Evolutionary conservation across 2,888 invertebrate species (phyloP).

Genomic region (Nematopogon swammerdamellus): DNA sequence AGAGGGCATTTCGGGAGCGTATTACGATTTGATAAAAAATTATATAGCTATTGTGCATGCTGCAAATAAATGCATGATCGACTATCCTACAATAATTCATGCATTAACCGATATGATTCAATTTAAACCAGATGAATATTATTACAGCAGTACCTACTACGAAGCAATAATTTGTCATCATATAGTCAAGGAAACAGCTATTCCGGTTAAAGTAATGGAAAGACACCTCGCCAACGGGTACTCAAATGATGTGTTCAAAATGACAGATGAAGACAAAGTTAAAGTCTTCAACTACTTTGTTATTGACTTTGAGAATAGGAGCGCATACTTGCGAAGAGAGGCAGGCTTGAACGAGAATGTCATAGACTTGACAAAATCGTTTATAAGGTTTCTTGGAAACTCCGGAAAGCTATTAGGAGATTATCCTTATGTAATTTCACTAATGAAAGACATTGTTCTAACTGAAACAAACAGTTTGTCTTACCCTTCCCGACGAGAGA

Average conservation of each 20-base stretch:
- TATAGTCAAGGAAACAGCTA: neutral
- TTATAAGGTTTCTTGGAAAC: neutral
- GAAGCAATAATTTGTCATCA: neutral
- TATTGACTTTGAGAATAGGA: neutral
- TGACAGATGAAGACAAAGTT: neutral
- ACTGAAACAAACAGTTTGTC: neutral
- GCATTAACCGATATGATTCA: neutral
- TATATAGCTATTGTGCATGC: neutral
- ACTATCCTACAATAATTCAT: neutral
- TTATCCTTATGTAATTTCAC: neutral
- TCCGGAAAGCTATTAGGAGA: neutral
- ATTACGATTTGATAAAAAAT: neutral
- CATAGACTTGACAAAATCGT: neutral
- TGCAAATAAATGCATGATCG: neutral
- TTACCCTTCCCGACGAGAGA: neutral
- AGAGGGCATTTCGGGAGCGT: neutral
- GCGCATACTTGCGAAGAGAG: neutral
- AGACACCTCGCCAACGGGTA: neutral
- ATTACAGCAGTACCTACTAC: neutral
- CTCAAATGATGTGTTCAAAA: neutral
- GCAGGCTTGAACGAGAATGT: neutral
- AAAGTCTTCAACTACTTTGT: neutral
- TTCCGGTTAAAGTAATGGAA: neutral
- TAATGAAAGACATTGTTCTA: neutral
- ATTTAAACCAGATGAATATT: neutral